Base-by-base conservation (phyloP, 2,888 invertebrate genomes). In the Phrixothrix hirtus region DNA sequence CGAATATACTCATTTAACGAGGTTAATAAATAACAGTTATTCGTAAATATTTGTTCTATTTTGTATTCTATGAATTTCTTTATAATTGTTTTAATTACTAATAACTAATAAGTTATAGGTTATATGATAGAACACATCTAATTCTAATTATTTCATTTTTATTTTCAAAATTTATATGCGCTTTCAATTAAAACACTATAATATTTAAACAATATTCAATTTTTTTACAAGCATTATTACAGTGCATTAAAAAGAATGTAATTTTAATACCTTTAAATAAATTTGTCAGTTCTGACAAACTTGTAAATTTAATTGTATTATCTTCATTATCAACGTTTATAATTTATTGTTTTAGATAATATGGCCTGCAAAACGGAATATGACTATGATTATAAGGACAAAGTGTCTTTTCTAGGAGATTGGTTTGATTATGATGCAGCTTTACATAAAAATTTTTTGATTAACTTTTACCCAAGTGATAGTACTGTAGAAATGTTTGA, bases 391-490 rank as follows among this genome's bases (percentile, higher is more conserved):
- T 83, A 79, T 64, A 77, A 65, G 48, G 80, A 82, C 47, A 81
- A 79, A 70, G 78, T 81, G 61, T 75, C 80, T 2, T 90, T 91
- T 74, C 73, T 84, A 50, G 89, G 88, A 1, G 92, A 94, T 77
- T 95, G 93, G 93, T 92, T 86, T 69, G 95, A 95, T 71, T 83
- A 85, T 61, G 85, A 88, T 65, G 86, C 91, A 0, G 84, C 84
- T 29, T 79, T 88, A 10, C 76, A 85, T 13, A 85, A 89, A 63
- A 84, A 84, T 56, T 94, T 91, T 73, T 81, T 85, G 65, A 75
- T 95, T 36, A 86, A 86, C 63, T 95, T 82, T 71, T 92, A 85
- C 73, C 85, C 87, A 1, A 79, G 78, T 37, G 93, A 94, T 71
- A 83, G 84, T 63, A 86, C 89, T 0, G 75, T 94, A 16, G 94